Base-by-base conservation (phyloP, 2,113 vertebrate genomes). In the Prochilodus magdalenae region DNA sequence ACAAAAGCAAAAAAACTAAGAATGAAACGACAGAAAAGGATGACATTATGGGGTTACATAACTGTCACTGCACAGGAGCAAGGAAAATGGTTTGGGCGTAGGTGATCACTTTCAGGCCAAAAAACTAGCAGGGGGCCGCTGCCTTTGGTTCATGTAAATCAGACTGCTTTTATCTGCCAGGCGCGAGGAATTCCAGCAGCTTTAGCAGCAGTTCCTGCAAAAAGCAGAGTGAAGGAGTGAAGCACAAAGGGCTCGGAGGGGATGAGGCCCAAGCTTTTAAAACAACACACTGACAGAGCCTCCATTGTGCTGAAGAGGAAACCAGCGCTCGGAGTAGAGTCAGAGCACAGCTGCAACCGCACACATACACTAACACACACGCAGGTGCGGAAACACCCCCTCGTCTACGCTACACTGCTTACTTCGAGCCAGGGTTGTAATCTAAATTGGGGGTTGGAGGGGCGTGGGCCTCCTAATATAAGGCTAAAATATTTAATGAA, bases 261-360 rank as follows among this genome's bases (percentile, higher is more conserved):
- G 87, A 89, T 86, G 86, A 91, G 90, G 90, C 85, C 90, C 88
- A 84, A 47, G 83, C 84, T 91, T 89, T 60, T 92, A 89, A 93
- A 93, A 93, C 92, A 93, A 92, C 92, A 91, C 84, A 87, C 89
- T 84, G 87, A 92, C 90, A 92, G 88, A 81, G 88, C 86, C 84
- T 81, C 87, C 85, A 92, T 93, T 93, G 92, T 92, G 85, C 80
- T 78, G 83, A 76, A 77, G 86, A 92, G 92, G 90, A 94, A 93
- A 92, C 85, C 83, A 87, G 84, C 79, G 86, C 88, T 88, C 74
- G 1, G 87, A 79, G 77, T 84, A 79, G 85, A 88, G 83, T 79
- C 86, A 66, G 26, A 73, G 47, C 89, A 85, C 89, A 90, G 90
- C 90, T 91, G 90, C 84, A 78, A 70, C 85, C 62, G 83, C 79